Conservation (phyloP, 2,888 invertebrate genomes). For the Apodemia duryi region DNA sequence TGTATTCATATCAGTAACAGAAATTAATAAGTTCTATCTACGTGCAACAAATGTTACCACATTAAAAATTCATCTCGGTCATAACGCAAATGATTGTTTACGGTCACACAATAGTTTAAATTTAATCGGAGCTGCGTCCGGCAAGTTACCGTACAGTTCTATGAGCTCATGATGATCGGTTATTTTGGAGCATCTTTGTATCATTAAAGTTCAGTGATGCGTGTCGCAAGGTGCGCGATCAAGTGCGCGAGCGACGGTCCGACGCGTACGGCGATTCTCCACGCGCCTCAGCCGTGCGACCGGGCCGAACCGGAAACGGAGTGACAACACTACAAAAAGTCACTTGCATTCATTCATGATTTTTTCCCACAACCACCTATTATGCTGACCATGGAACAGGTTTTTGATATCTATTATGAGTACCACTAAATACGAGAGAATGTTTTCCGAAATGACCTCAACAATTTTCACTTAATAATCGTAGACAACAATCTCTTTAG, state of each 20-base stretch:
- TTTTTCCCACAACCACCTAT: constrained; percentile 49
- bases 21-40: background rate
- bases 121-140: constrained; percentile 35
- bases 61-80: constrained; percentile 14
- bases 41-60: background rate
- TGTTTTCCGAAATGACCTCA: background rate
- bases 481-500: background rate
- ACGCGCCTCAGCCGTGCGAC: constrained; percentile 61
- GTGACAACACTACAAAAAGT: constrained; percentile 76
- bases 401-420: constrained; percentile 43
- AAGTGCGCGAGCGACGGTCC: constrained; percentile 54
- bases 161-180: constrained; percentile 49
- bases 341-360: constrained; percentile 71
- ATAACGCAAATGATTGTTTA: constrained; percentile 10
- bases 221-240: constrained; percentile 43
- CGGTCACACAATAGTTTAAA: constrained; percentile 22
- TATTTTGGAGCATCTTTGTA: constrained; percentile 56
- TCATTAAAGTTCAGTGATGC: constrained; percentile 55
- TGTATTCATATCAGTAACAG: background rate
- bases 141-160: constrained; percentile 37
- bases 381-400: constrained; percentile 46
- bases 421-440: background rate
- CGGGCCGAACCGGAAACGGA: constrained; percentile 65
- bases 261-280: constrained; percentile 73
- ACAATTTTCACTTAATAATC: background rate